phyloP scores from a whole-genome alignment of 2,888 invertebrate genomes.

The Leptinotarsa peninsularis region DNA sequence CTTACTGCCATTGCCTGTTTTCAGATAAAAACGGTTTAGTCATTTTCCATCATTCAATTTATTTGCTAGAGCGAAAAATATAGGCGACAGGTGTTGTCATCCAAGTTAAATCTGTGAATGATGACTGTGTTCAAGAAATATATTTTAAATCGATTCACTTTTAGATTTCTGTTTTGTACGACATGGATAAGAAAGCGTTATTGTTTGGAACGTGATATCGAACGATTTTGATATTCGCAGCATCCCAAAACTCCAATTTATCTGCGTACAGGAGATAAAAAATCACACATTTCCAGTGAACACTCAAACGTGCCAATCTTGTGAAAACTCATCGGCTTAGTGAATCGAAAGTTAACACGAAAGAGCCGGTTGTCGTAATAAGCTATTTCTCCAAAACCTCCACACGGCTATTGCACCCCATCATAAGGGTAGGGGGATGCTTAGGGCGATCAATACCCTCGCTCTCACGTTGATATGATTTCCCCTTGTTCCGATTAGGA shows the following conservation, averaged over 20 bases:
- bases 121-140: no score
- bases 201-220: no score
- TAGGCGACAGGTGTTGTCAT: no score
- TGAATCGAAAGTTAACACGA: slow-evolving; percentile 10
- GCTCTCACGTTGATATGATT: slow-evolving; percentile 14
- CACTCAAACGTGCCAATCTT: neutral
- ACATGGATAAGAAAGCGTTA: no score
- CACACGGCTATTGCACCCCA: slow-evolving; percentile 44
- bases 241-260: neutral
- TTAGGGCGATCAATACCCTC: slow-evolving; percentile 31
- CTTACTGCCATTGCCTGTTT: no score
- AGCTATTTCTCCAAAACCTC: slow-evolving; percentile 31
- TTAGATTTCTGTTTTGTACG: no score
- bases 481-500: neutral
- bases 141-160: no score
- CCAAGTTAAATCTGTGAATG: no score
- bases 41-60: no score
- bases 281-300: neutral
- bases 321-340: neutral
- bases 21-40: no score
- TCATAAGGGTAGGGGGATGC: slow-evolving; percentile 44
- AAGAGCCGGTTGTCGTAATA: slow-evolving; percentile 6
- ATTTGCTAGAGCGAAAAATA: no score
- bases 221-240: neutral
- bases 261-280: neutral